These are phyloP conservation scores for Eupithecia inturbata DNA, from an alignment of 2,888 invertebrate species.

Conservation along the genomic window DNA sequence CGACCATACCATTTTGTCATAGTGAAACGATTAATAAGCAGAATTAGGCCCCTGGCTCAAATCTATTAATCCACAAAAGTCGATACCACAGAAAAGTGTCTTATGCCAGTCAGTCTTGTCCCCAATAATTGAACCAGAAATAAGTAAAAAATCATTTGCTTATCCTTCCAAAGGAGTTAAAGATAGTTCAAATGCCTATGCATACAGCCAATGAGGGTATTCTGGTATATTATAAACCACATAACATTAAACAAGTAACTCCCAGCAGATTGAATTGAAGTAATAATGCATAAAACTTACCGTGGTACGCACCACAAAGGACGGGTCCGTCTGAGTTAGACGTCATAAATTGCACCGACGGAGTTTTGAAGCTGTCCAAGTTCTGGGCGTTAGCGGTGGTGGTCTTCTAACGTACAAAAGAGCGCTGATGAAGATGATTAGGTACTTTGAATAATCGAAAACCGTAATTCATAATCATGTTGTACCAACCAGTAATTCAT, in stretches of 20 bases:
- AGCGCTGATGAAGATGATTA: no score
- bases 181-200: background rate
- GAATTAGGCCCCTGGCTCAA: no score
- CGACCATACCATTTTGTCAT: no score
- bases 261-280: conserved; percentile 26
- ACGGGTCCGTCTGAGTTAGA: conserved; percentile 65
- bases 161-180: background rate
- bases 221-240: background rate
- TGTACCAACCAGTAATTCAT: no score
- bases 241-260: conserved; percentile 15
- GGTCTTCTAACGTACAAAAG: background rate
- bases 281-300: conserved; percentile 51
- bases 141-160: background rate
- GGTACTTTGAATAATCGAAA: no score
- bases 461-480: no score
- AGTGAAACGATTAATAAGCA: no score
- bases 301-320: conserved; percentile 60
- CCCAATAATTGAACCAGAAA: no score
- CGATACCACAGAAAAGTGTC: no score
- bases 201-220: background rate
- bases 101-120: no score
- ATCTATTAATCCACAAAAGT: no score
- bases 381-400: background rate
- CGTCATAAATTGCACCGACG: conserved; percentile 69
- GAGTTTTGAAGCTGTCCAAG: conserved; percentile 47